Conservation (phyloP, 30 jellyfish, hydroid and myxozoan genomes). For the Mastigias papua region DNA sequence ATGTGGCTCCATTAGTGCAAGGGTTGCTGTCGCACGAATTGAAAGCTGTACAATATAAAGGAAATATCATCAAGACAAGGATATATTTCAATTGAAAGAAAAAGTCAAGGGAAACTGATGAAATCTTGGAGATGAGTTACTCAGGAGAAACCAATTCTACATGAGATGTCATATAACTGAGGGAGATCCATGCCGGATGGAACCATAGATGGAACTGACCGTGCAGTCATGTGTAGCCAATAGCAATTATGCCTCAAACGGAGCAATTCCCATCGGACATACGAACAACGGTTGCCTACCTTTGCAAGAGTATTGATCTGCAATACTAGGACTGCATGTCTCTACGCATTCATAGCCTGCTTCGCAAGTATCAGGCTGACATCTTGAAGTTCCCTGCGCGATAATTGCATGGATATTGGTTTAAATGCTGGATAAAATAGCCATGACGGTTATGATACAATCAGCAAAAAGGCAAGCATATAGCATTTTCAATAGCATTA, state of each 20-base stretch:
- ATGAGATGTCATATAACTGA: not conserved
- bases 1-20: slow-evolving; percentile 13
- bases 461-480: not conserved
- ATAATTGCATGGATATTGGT: not conserved
- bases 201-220: not conserved
- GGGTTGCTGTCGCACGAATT: slow-evolving; percentile 12
- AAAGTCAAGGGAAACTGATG: no score
- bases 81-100: no score
- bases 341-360: not conserved
- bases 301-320: not conserved
- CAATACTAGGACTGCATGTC: not conserved
- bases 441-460: not conserved
- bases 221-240: not conserved
- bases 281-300: not conserved
- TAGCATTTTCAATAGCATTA: not conserved
- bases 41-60: not conserved
- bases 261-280: not conserved
- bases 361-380: not conserved
- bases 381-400: not conserved
- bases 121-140: not conserved
- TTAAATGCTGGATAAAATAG: not conserved
- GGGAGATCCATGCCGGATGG: not conserved
- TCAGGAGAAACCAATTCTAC: not conserved
- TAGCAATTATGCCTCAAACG: not conserved
- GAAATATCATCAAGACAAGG: not conserved